phyloP scores from a whole-genome alignment of 2,113 vertebrate species.

The Illadopsis cleaveri region DNA sequence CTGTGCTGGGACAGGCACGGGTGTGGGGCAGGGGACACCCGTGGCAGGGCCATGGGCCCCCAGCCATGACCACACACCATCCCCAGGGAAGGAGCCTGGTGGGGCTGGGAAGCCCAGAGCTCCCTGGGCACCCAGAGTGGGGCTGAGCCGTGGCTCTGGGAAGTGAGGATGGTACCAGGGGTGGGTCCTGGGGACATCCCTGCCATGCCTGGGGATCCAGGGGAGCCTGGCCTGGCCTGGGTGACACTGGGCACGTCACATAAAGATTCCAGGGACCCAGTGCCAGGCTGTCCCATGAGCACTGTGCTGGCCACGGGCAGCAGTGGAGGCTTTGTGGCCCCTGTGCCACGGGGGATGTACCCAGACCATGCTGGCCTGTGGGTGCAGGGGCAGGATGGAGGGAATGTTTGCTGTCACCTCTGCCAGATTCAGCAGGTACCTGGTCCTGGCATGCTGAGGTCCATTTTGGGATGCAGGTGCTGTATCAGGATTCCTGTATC shows the following conservation, averaged over 20 bases:
- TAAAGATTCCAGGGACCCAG: rapidly evolving
- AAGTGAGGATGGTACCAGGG: rapidly evolving
- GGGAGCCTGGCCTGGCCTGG: not conserved
- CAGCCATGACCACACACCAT: rapidly evolving
- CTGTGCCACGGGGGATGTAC: rapidly evolving
- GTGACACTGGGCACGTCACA: rapidly evolving
- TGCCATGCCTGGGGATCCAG: rapidly evolving
- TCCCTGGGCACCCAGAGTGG: rapidly evolving
- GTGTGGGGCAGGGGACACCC: not conserved
- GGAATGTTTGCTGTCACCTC: rapidly evolving
- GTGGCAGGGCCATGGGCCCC: not conserved
- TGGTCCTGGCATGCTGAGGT: not conserved
- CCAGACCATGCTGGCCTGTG: rapidly evolving
- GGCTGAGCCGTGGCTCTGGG: not conserved
- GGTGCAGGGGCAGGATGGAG: too few relatives aligned
- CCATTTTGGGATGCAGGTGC: not conserved
- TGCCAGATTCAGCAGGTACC: rapidly evolving
- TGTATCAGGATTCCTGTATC: too few relatives aligned
- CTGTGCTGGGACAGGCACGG: not conserved
- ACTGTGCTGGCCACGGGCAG: not conserved
- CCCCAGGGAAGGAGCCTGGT: not conserved
- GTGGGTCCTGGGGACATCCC: not conserved
- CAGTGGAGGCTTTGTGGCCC: rapidly evolving
- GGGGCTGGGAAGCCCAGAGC: not conserved
- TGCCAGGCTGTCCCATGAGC: not conserved